Conservation (phyloP, 2,888 invertebrate genomes). For the Xestia c-nigrum region DNA sequence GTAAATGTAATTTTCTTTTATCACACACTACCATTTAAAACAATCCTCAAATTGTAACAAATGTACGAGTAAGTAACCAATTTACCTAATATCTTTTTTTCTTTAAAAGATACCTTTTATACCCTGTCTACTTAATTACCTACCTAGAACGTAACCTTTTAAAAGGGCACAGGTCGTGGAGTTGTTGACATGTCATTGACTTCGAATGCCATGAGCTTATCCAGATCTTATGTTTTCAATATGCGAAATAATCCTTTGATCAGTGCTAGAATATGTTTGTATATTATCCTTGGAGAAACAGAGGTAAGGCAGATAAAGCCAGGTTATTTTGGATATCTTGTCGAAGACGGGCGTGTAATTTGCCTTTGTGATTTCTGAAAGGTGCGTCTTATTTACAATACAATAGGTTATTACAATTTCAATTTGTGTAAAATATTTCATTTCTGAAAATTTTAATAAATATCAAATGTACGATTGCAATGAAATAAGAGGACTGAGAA, state of each 20-base stretch:
- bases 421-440: constrained; percentile 11
- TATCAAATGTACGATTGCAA: neutral
- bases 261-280: constrained; percentile 61
- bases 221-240: constrained; percentile 65
- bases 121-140: constrained; percentile 37
- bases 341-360: constrained; percentile 5
- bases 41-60: neutral
- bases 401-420: neutral
- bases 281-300: constrained; percentile 39
- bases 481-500: neutral
- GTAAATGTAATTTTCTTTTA: neutral
- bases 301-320: constrained; percentile 4
- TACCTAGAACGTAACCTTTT: constrained; percentile 51
- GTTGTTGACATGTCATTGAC: constrained; percentile 53
- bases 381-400: constrained; percentile 1
- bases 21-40: neutral
- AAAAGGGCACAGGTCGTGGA: constrained; percentile 53
- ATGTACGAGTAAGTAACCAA: constrained; percentile 6
- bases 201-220: constrained; percentile 49
- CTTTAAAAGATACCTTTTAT: constrained; percentile 29
- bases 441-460: neutral
- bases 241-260: constrained; percentile 69
- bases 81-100: constrained; percentile 14
- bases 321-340: constrained; percentile 17
- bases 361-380: constrained; percentile 2